phyloP scores from a whole-genome alignment of 1,140 invertebrate genomes.

The Drosophila sproati region DNA sequence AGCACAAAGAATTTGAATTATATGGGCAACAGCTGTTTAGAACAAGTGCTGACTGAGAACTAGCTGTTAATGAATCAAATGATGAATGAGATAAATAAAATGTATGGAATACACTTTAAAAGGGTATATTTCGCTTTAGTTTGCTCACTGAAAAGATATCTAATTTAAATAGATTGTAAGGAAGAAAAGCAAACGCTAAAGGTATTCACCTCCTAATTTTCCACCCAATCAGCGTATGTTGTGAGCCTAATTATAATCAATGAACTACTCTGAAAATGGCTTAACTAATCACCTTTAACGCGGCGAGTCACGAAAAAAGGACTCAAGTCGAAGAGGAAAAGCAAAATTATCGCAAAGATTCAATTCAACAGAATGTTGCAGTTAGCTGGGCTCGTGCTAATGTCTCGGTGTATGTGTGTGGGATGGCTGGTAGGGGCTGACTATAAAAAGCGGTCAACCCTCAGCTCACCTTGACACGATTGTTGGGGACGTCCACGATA shows the following conservation, averaged over 20 bases:
- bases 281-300: neutral
- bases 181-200: neutral
- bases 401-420: neutral
- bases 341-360: neutral
- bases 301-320: neutral
- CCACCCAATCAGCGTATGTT: neutral
- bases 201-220: slow-evolving; percentile 8
- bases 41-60: too few relatives aligned
- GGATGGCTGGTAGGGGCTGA: neutral
- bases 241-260: too few relatives aligned
- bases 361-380: slow-evolving; percentile 2
- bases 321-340: too few relatives aligned
- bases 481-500: slow-evolving; percentile 55
- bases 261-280: too few relatives aligned
- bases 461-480: slow-evolving; percentile 79
- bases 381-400: neutral
- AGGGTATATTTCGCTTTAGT: too few relatives aligned
- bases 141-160: too few relatives aligned
- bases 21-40: neutral
- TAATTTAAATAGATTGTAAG: too few relatives aligned
- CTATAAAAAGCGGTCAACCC: slow-evolving; percentile 77
- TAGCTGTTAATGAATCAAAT: neutral
- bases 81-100: too few relatives aligned
- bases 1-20: neutral
- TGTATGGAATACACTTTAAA: too few relatives aligned